Conservation (phyloP, 2,888 invertebrate genomes). For the Chymomyza procnemis region DNA sequence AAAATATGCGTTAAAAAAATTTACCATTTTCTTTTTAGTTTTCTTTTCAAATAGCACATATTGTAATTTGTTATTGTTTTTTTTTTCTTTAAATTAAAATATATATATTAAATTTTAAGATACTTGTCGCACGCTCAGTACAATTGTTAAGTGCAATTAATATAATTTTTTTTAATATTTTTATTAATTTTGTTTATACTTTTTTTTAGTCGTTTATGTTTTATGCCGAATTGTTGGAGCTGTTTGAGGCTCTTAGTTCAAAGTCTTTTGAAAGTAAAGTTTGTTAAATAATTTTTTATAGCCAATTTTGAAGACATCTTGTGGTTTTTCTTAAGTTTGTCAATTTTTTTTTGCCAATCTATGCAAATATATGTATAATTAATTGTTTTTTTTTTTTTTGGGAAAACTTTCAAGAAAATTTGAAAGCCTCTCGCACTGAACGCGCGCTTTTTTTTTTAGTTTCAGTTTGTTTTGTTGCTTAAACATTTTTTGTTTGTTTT, state of each 20-base stretch:
- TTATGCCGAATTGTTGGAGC: slow-evolving; percentile 14
- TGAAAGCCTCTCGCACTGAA: slow-evolving; percentile 42
- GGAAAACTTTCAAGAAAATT: slow-evolving; percentile 18
- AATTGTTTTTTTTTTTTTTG: not conserved
- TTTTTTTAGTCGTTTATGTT: not conserved
- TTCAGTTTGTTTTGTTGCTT: not conserved
- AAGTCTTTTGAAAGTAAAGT: slow-evolving; percentile 65
- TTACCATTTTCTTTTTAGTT: not conserved
- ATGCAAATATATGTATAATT: slow-evolving; percentile 34
- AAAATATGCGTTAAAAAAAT: slow-evolving; percentile 46
- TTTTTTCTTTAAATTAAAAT: not conserved
- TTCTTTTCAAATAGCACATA: not conserved
- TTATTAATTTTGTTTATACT: slow-evolving; percentile 16
- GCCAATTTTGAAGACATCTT: slow-evolving; percentile 73
- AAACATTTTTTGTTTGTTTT: not conserved
- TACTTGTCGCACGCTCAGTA: slow-evolving; percentile 60
- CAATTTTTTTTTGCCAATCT: slow-evolving; percentile 29
- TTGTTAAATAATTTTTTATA: slow-evolving; percentile 30
- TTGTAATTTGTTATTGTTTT: not conserved
- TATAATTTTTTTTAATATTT: slow-evolving; percentile 18
- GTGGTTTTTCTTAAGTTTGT: slow-evolving; percentile 47
- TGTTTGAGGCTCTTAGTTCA: slow-evolving; percentile 52
- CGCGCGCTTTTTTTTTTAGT: slow-evolving; percentile 14
- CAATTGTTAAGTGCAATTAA: slow-evolving; percentile 31
- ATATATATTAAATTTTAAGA: not conserved